Percentiles rank a stretch among this genome's conserved stretches.
Conservation (phyloP, 2,797 vertebrate species). For the Gymnothorax javanicus region DNA sequence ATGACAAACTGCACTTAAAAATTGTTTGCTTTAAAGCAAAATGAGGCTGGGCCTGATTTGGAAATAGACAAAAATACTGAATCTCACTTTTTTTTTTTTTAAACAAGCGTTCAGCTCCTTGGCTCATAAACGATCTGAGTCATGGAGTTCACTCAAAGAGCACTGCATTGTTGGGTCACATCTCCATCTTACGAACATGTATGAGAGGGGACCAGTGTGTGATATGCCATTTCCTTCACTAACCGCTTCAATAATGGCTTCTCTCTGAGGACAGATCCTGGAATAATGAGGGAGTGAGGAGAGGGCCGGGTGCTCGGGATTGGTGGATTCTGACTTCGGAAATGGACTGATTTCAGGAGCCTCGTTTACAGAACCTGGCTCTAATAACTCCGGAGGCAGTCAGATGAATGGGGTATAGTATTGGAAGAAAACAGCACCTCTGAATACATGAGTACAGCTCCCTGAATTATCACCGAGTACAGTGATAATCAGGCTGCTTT, state of each 20-base stretch:
- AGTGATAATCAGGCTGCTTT: slow-evolving; percentile 71
- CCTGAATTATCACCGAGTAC: slow-evolving; percentile 70
- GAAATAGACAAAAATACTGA: background rate
- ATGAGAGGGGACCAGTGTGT: background rate
- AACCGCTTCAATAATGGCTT: background rate
- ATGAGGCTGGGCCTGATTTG: background rate
- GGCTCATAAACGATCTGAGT: background rate
- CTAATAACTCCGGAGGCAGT: slow-evolving; percentile 39
- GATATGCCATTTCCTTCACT: background rate
- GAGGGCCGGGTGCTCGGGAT: background rate
- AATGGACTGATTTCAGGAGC: slow-evolving; percentile 48
- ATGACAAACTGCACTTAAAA: background rate
- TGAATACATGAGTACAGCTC: slow-evolving; percentile 61
- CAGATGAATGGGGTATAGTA: slow-evolving; percentile 53
- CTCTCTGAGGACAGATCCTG: background rate
- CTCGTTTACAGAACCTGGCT: slow-evolving; percentile 64
- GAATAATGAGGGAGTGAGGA: background rate
- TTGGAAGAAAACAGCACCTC: slow-evolving; percentile 54
- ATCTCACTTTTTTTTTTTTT: background rate
- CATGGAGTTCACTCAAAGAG: background rate
- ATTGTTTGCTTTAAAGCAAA: background rate
- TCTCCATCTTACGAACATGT: background rate
- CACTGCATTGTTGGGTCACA: slow-evolving; percentile 1
- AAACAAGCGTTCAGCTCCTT: background rate
- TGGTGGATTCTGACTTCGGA: slow-evolving; percentile 46